phyloP scores from a whole-genome alignment of 2,797 vertebrate species.

The Nannoperca australis region DNA sequence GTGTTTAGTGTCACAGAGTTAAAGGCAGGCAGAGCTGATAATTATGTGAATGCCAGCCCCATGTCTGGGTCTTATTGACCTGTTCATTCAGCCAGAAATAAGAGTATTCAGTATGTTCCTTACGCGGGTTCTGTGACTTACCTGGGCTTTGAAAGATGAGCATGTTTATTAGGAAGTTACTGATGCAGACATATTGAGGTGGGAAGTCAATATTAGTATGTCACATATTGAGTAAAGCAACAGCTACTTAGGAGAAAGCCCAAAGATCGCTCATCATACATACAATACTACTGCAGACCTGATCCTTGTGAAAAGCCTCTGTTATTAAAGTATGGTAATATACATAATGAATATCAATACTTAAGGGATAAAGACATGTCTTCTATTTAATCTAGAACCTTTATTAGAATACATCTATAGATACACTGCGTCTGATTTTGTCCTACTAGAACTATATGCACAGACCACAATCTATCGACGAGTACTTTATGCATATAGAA shows the following conservation, averaged over 20 bases:
- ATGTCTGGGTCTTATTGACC: slow-evolving; percentile 41
- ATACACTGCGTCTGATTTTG: not conserved
- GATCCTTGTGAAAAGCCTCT: slow-evolving; percentile 1
- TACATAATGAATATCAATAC: not conserved
- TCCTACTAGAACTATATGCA: not conserved
- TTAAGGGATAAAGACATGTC: not conserved
- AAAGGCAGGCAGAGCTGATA: slow-evolving; percentile 27
- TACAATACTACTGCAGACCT: not conserved
- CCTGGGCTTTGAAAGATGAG: slow-evolving; percentile 34
- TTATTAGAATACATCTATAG: not conserved
- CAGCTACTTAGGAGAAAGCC: not conserved
- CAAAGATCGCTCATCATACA: not conserved
- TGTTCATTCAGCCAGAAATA: slow-evolving; percentile 35
- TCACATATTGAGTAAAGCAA: slow-evolving; percentile 22
- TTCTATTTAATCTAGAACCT: not conserved
- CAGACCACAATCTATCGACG: not conserved
- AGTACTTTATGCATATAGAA: not conserved
- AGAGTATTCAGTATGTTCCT: slow-evolving; percentile 23
- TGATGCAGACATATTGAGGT: slow-evolving; percentile 20
- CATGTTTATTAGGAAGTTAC: slow-evolving; percentile 24
- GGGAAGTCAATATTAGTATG: slow-evolving; percentile 19
- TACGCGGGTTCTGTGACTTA: slow-evolving; percentile 12
- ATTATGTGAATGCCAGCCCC: slow-evolving; percentile 22
- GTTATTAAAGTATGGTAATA: not conserved
- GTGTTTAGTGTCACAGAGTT: slow-evolving; percentile 31